phyloP scores from a whole-genome alignment of 2,888 invertebrate species.

The Cactoblastis cactorum region DNA sequence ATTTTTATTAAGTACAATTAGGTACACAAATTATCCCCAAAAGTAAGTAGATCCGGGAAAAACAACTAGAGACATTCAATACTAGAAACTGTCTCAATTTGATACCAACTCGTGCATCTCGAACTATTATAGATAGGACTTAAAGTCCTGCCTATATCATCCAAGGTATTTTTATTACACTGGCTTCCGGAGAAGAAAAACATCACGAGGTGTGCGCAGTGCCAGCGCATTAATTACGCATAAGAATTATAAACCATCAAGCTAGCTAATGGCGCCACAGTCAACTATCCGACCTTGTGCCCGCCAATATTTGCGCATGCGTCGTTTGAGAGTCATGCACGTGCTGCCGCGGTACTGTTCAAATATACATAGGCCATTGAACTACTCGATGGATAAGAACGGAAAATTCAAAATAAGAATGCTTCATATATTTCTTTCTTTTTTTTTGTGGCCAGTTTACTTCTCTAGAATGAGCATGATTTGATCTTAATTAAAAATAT shows the following conservation, averaged over 20 bases:
- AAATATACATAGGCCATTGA: slow-evolving; percentile 16
- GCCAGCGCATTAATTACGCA: background rate
- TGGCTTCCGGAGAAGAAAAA: background rate
- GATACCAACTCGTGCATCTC: no score
- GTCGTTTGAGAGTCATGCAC: slow-evolving; percentile 21
- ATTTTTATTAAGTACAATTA: no score
- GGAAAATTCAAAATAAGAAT: background rate
- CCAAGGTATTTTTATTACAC: no score
- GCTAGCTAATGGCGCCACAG: slow-evolving; percentile 9
- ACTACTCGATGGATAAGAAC: slow-evolving; percentile 2
- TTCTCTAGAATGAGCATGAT: no score
- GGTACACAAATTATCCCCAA: no score
- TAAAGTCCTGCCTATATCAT: no score
- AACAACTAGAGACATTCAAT: no score
- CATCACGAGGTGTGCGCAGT: background rate
- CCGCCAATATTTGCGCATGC: slow-evolving; percentile 58
- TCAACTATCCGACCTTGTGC: slow-evolving; percentile 21
- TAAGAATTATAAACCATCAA: background rate
- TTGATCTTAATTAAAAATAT: no score
- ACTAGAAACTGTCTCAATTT: no score
- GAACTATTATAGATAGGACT: no score
- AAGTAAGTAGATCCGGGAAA: no score
- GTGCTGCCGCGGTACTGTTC: background rate
- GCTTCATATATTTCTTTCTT: background rate
- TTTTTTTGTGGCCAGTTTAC: no score